A percentile compares a stretch with the other conserved stretches of the same genome.
phyloP scores from a whole-genome alignment of 2,113 vertebrate genomes.

The Oreamnos americanus region DNA sequence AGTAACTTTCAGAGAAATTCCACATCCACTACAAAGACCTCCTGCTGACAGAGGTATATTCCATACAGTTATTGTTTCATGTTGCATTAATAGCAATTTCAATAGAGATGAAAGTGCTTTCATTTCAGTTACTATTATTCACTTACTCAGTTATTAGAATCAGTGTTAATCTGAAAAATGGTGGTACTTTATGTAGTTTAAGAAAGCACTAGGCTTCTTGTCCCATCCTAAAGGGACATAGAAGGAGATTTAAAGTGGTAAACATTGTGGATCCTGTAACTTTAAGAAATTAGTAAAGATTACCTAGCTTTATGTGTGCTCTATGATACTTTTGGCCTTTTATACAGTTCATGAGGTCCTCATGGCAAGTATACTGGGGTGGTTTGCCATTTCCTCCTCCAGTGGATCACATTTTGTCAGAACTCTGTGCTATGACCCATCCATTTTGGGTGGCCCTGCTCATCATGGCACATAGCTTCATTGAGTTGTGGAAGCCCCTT shows the following conservation, averaged over 20 bases:
- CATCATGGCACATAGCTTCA: background rate
- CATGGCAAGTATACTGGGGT: background rate
- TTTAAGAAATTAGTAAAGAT: background rate
- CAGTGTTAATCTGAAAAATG: background rate
- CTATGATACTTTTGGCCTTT: background rate
- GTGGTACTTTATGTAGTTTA: background rate
- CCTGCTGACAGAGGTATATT: background rate
- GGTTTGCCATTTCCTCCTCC: background rate
- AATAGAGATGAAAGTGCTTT: background rate
- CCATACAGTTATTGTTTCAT: background rate
- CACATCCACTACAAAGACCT: background rate
- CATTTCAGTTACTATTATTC: background rate
- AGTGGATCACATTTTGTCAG: background rate
- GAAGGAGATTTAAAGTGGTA: background rate
- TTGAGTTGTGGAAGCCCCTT: background rate
- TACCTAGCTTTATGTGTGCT: background rate
- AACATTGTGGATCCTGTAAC: background rate
- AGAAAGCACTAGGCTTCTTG: background rate
- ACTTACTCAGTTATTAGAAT: background rate
- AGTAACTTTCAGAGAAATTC: background rate
- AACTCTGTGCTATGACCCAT: background rate
- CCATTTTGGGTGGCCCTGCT: background rate
- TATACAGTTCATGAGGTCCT: background rate
- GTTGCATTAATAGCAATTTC: conserved; percentile 2
- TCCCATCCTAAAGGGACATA: background rate